These are phyloP conservation scores for Saccostrea cuccullata DNA, from an alignment of 1,140 invertebrate genomes.

Conservation along the genomic window DNA sequence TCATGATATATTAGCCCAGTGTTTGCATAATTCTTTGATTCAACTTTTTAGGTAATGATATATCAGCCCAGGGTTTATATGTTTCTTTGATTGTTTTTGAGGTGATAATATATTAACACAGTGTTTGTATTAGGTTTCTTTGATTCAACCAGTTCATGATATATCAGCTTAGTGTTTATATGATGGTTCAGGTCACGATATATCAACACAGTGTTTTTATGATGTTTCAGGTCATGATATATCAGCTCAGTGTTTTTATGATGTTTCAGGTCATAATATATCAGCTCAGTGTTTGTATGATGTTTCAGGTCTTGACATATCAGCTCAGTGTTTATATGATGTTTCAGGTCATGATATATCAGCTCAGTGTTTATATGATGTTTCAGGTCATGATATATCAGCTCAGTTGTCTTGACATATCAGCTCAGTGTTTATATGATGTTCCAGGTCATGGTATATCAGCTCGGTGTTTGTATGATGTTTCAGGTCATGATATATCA, in stretches of 20 bases:
- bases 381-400: not conserved
- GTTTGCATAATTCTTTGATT: not conserved
- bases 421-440: not conserved
- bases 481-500: not conserved
- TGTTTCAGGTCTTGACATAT: not conserved
- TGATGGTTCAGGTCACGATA: not conserved
- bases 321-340: not conserved
- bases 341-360: not conserved
- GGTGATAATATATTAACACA: not conserved
- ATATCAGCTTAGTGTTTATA: not conserved
- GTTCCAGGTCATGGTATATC: not conserved
- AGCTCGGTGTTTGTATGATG: not conserved
- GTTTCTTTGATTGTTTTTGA: not conserved
- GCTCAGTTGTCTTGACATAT: not conserved
- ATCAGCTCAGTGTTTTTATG: not conserved
- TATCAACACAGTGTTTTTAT: not conserved
- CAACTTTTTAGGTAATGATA: not conserved
- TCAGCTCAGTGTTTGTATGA: constrained; percentile 42
- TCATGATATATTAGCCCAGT: not conserved
- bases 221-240: not conserved
- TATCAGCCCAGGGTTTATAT: not conserved
- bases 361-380: not conserved
- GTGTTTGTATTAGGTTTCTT: not conserved
- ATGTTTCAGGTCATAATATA: constrained; percentile 47
- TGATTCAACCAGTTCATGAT: not conserved